phyloP scores from a whole-genome alignment of 2,888 invertebrate genomes.

The Bombylius major region DNA sequence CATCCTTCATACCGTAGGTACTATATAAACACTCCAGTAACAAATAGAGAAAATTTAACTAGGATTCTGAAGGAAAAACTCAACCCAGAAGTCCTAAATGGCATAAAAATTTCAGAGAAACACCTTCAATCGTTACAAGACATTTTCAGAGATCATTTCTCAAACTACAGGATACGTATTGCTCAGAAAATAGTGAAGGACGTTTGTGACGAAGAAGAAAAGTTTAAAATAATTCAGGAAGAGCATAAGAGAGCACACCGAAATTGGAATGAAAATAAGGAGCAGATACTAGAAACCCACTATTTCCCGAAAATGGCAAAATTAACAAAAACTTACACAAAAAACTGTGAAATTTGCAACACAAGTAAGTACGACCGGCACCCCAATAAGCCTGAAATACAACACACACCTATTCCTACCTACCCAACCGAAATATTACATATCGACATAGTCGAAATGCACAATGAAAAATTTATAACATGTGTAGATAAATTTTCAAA shows the following conservation, averaged over 20 bases:
- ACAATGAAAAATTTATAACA: not conserved
- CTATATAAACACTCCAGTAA: not conserved
- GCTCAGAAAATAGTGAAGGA: slow-evolving; percentile 1
- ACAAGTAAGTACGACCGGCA: not conserved
- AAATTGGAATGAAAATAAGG: slow-evolving; percentile 7
- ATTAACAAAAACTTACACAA: not conserved
- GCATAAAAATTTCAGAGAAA: slow-evolving; percentile 3
- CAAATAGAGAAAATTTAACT: slow-evolving; percentile 1
- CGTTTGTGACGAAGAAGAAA: not conserved
- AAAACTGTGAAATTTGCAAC: not conserved
- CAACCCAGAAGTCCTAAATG: slow-evolving; percentile 1
- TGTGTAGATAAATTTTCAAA: not conserved
- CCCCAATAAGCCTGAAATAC: not conserved
- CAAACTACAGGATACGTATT: slow-evolving; percentile 2
- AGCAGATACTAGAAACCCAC: slow-evolving; percentile 6
- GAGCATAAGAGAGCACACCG: slow-evolving; percentile 6
- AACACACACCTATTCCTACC: not conserved
- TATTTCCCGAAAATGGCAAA: not conserved
- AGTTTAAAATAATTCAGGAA: slow-evolving; percentile 2
- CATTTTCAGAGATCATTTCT: slow-evolving; percentile 1
- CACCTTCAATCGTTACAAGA: slow-evolving; percentile 1
- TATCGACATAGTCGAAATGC: not conserved
- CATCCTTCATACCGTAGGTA: not conserved
- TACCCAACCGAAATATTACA: not conserved
- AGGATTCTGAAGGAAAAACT: slow-evolving; percentile 3